phyloP scores from a whole-genome alignment of 2,888 invertebrate species.

The Kryphioiulus occultus region DNA sequence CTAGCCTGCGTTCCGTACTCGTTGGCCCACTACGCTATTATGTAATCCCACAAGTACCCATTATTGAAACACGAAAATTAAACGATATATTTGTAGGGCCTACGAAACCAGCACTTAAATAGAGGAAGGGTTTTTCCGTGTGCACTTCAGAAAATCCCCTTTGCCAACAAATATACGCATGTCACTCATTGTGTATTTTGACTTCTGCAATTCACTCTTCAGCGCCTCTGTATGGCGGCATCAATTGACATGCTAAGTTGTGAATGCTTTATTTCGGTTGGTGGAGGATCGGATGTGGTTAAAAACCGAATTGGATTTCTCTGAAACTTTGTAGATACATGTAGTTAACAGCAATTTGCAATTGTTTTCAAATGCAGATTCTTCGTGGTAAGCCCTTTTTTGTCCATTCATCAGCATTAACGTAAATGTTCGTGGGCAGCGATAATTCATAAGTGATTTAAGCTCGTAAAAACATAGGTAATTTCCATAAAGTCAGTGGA shows the following conservation, averaged over 20 bases:
- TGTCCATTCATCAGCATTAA: conserved; percentile 4
- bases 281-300: background rate
- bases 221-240: background rate
- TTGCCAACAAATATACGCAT: background rate
- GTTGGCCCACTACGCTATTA: background rate
- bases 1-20: background rate
- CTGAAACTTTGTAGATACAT: too few relatives aligned
- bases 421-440: background rate
- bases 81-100: conserved; percentile 29
- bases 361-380: background rate
- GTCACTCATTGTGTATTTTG: background rate
- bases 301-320: background rate
- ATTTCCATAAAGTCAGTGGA: background rate
- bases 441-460: conserved; percentile 25
- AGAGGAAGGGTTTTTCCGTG: background rate
- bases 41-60: background rate
- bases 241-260: background rate
- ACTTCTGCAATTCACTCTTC: background rate
- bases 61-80: background rate
- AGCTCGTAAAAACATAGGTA: background rate
- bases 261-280: background rate
- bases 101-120: conserved; percentile 20
- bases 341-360: background rate
- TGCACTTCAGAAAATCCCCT: background rate
- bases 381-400: background rate